These are phyloP conservation scores for Ctena decussata DNA, from an alignment of 2,888 invertebrate species.

Conservation along the genomic window DNA sequence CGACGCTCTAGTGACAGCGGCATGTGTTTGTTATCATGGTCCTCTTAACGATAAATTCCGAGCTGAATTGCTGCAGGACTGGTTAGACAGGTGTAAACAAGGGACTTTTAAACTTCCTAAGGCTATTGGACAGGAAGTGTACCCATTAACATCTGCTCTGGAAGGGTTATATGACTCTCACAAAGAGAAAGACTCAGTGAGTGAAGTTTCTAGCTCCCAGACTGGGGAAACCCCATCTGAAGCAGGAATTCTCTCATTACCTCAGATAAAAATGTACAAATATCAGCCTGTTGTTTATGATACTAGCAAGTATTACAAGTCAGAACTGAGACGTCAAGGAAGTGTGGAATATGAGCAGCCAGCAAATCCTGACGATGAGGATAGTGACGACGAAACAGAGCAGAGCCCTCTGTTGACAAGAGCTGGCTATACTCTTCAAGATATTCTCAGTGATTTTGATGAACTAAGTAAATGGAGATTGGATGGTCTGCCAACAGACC, in stretches of 20 bases:
- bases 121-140: conserved; percentile 63
- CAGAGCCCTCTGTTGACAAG: conserved; percentile 77
- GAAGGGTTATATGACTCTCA: conserved; percentile 66
- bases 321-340: conserved; percentile 78
- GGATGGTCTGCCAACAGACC: conserved; percentile 80
- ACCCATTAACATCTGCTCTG: conserved; percentile 57
- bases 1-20: conserved; percentile 84
- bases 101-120: conserved; percentile 70
- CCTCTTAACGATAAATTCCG: conserved; percentile 83
- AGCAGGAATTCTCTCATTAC: conserved; percentile 57
- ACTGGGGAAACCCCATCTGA: conserved; percentile 65
- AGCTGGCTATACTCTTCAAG: conserved; percentile 80
- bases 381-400: conserved; percentile 79
- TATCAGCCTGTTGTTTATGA: conserved; percentile 81
- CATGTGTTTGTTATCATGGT: conserved; percentile 84
- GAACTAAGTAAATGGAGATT: conserved; percentile 84
- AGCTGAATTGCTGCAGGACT: conserved; percentile 81
- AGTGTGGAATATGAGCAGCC: conserved; percentile 77
- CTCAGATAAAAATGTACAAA: conserved; percentile 77
- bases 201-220: conserved; percentile 67
- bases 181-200: conserved; percentile 65
- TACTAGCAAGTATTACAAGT: conserved; percentile 82
- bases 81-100: conserved; percentile 81
- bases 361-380: conserved; percentile 71
- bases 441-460: conserved; percentile 82